A percentile compares a stretch with the other conserved stretches of the same genome.
Conservation (phyloP, 2,888 invertebrate genomes). For the Subacronicta megacephala region DNA sequence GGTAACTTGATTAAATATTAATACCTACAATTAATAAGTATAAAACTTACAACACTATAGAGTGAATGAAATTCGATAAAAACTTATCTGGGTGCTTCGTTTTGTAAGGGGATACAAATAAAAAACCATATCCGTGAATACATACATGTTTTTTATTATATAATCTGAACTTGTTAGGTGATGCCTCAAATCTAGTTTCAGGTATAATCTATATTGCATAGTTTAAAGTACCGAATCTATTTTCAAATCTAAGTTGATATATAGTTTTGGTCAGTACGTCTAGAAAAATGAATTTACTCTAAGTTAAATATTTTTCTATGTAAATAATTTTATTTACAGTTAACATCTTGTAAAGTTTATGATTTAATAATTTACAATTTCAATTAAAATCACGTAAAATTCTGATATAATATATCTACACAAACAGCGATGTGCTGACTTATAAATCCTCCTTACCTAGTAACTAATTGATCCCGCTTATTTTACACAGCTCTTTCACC, state of each 20-base stretch:
- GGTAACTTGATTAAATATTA: no score
- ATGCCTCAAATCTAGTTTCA: constrained; percentile 42
- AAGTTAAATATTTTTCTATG: constrained; percentile 43
- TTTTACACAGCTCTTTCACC: constrained; percentile 80
- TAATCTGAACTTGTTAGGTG: constrained; percentile 40
- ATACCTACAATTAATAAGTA: no score
- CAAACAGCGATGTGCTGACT: constrained; percentile 69
- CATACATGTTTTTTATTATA: constrained; percentile 46
- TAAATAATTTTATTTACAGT: constrained; percentile 52
- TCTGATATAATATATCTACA: constrained; percentile 70
- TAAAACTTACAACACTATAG: no score
- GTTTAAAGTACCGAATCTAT: constrained; percentile 44
- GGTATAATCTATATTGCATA: constrained; percentile 41
- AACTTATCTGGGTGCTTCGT: background rate
- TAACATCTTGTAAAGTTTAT: constrained; percentile 48
- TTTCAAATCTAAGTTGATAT: constrained; percentile 43
- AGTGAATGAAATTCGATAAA: no score
- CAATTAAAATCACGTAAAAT: constrained; percentile 62
- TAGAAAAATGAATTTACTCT: constrained; percentile 45
- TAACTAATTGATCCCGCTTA: constrained; percentile 88
- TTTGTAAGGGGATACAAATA: background rate
- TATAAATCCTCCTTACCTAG: constrained; percentile 75
- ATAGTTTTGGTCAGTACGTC: constrained; percentile 52
- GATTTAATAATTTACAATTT: constrained; percentile 49
- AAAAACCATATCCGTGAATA: constrained; percentile 37